phyloP scores from a whole-genome alignment of 2,797 vertebrate species.

The Clarias platycephalus region DNA sequence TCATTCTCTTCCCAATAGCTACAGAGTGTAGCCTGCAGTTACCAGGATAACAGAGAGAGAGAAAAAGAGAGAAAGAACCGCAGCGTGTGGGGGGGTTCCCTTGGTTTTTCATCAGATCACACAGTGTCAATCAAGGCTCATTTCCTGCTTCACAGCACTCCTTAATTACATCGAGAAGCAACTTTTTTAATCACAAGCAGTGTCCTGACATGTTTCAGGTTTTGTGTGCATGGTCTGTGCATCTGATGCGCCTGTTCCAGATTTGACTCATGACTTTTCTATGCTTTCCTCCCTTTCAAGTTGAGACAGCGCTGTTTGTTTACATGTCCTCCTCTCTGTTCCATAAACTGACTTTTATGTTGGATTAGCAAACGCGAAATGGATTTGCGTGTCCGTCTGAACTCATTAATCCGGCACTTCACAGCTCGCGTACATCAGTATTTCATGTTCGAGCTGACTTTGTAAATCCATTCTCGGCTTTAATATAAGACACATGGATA shows the following conservation, averaged over 20 bases:
- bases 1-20: slow-evolving; percentile 53
- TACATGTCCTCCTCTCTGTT: slow-evolving; percentile 77
- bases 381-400: slow-evolving; percentile 65
- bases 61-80: background rate
- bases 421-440: background rate
- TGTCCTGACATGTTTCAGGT: slow-evolving; percentile 21
- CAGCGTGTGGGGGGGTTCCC: background rate
- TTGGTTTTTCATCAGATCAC: slow-evolving; percentile 54
- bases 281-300: slow-evolving; percentile 68
- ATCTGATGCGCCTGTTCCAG: slow-evolving; percentile 65
- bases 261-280: slow-evolving; percentile 56
- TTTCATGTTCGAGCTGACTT: slow-evolving; percentile 6
- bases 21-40: slow-evolving; percentile 61
- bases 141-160: slow-evolving; percentile 11
- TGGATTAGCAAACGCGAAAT: slow-evolving; percentile 73
- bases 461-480: slow-evolving; percentile 16
- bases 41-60: slow-evolving; percentile 56
- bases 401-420: slow-evolving; percentile 59
- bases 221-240: slow-evolving; percentile 36
- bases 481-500: slow-evolving; percentile 3
- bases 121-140: slow-evolving; percentile 60
- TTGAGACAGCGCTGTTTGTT: slow-evolving; percentile 72
- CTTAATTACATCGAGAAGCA: background rate
- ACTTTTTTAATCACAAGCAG: slow-evolving; percentile 24
- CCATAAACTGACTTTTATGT: slow-evolving; percentile 77